Conservation (phyloP, 2,797 vertebrate species). For the Anabacerthia variegaticeps region DNA sequence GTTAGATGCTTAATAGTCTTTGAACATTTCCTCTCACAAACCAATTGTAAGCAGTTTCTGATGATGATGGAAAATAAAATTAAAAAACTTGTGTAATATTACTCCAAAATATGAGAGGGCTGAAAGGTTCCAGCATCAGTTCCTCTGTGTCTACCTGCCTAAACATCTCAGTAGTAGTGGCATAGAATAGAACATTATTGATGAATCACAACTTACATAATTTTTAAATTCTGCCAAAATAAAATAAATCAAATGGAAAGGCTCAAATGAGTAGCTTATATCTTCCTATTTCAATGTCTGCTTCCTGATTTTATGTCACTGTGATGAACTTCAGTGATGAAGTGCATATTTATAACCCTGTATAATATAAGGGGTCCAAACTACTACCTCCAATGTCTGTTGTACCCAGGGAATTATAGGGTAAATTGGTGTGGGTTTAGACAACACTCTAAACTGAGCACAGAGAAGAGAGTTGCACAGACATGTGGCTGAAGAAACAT, state of each 20-base stretch:
- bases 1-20: neutral
- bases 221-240: neutral
- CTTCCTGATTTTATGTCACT: neutral
- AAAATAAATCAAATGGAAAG: neutral
- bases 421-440: neutral
- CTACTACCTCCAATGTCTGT: neutral
- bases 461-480: neutral
- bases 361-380: neutral
- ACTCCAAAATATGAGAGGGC: neutral
- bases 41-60: neutral
- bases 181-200: neutral
- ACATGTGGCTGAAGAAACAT: neutral
- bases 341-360: neutral
- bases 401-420: neutral
- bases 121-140: neutral
- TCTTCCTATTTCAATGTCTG: neutral
- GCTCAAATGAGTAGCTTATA: neutral
- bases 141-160: neutral
- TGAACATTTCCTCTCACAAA: neutral
- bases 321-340: neutral
- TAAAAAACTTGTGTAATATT: neutral
- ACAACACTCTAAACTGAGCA: neutral
- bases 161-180: neutral
- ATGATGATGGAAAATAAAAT: neutral
- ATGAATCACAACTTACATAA: neutral